Percentiles rank a stretch among this genome's conserved stretches.
Evolutionary conservation across 2,113 vertebrate species (phyloP).

Genomic region (Empidonax alnorum): DNA sequence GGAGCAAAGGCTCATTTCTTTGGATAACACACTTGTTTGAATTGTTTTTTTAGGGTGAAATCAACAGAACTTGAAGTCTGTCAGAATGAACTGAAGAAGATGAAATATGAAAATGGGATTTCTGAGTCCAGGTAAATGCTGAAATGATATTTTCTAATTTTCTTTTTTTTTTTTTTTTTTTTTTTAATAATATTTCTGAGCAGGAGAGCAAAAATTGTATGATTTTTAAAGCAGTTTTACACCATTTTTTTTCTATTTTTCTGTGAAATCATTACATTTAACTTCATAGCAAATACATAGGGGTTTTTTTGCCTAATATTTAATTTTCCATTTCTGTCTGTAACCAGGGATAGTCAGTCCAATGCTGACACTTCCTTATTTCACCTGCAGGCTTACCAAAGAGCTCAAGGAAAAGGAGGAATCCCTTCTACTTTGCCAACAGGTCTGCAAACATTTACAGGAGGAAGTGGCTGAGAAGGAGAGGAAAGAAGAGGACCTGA

Average conservation of each 20-base stretch:
- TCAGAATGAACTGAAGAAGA: slow-evolving; percentile 75
- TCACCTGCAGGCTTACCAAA: slow-evolving; percentile 77
- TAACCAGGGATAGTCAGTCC: background rate
- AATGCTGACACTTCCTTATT: background rate
- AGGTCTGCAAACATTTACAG: slow-evolving; percentile 74
- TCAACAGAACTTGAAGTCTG: slow-evolving; percentile 76
- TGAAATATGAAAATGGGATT: slow-evolving; percentile 74
- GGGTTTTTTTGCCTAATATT: background rate
- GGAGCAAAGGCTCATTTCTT: background rate
- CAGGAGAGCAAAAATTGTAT: background rate
- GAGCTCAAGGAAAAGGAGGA: slow-evolving; percentile 85
- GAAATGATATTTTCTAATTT: background rate
- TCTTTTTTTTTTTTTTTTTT: no score
- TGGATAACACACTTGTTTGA: background rate
- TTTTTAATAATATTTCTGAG: background rate
- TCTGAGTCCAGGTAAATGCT: slow-evolving; percentile 79
- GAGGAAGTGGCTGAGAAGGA: slow-evolving; percentile 81
- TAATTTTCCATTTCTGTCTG: background rate
- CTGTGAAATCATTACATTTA: background rate
- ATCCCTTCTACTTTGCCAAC: slow-evolving; percentile 72
- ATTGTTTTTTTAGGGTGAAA: slow-evolving; percentile 74
- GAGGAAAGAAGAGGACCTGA: slow-evolving; percentile 78
- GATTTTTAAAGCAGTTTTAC: background rate
- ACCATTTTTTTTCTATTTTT: rapidly evolving
- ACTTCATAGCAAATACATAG: background rate